phyloP scores from a whole-genome alignment of 2,888 invertebrate genomes.

The Acanthococcus lagerstroemiae region DNA sequence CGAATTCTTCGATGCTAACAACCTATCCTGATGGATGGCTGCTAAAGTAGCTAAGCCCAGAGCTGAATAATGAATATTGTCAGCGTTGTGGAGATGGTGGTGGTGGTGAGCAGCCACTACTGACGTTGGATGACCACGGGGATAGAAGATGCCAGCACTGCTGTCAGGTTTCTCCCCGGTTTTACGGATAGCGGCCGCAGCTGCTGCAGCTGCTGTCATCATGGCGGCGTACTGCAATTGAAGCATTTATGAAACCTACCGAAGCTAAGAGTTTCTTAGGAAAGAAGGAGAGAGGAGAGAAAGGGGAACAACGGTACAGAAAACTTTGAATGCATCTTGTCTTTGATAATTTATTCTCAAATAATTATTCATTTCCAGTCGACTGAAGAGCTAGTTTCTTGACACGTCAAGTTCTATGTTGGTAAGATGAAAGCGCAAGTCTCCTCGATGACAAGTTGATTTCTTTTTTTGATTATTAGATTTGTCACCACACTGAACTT shows the following conservation, averaged over 20 bases:
- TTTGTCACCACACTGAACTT: too few relatives aligned
- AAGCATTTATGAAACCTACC: too few relatives aligned
- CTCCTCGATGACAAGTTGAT: too few relatives aligned
- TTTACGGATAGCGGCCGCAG: constrained; percentile 43
- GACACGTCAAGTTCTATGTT: too few relatives aligned
- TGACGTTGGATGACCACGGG: background rate
- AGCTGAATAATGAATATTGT: constrained; percentile 36
- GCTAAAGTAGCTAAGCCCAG: constrained; percentile 71
- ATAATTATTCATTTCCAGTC: too few relatives aligned
- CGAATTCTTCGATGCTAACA: constrained; percentile 60
- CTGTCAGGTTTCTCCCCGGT: constrained; percentile 29
- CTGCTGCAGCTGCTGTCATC: constrained; percentile 49
- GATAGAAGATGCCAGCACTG: background rate
- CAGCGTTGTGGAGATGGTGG: constrained; percentile 13
- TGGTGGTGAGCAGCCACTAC: constrained; percentile 15
- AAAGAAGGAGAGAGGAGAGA: too few relatives aligned
- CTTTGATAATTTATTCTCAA: too few relatives aligned
- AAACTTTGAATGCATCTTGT: too few relatives aligned
- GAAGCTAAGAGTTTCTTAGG: too few relatives aligned
- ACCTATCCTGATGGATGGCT: constrained; percentile 51
- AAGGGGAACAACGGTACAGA: background rate
- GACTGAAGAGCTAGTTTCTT: too few relatives aligned
- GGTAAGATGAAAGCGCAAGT: too few relatives aligned
- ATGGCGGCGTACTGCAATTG: constrained; percentile 44
- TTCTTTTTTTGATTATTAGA: too few relatives aligned